Conservation (phyloP, 2,113 vertebrate species). For the Dromaius novaehollandiae region DNA sequence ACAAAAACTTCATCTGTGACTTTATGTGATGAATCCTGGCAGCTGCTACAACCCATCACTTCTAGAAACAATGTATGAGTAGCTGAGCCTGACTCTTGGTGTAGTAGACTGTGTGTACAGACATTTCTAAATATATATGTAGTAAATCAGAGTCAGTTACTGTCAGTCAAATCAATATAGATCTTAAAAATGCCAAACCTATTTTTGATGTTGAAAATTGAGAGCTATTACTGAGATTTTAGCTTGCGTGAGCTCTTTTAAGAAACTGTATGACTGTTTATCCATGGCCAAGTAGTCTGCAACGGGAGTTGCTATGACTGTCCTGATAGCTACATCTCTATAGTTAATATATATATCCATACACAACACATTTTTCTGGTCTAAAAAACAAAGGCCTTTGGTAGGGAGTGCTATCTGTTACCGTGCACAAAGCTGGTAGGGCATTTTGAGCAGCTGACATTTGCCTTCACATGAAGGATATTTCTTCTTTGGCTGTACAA, state of each 20-base stretch:
- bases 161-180: constrained; percentile 9
- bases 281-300: not conserved
- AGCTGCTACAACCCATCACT: not conserved
- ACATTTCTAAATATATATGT: constrained; percentile 40
- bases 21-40: not conserved
- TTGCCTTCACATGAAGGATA: not conserved
- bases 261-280: not conserved
- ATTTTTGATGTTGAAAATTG: constrained; percentile 12
- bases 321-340: not conserved
- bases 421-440: not conserved
- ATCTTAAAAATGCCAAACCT: constrained; percentile 3
- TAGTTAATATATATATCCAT: not conserved
- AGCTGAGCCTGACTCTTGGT: not conserved
- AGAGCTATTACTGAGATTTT: not conserved
- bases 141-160: constrained; percentile 7
- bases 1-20: not conserved
- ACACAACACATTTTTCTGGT: not conserved
- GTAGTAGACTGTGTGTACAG: not conserved
- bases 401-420: not conserved
- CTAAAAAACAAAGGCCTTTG: not conserved
- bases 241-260: not conserved
- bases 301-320: not conserved
- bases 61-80: constrained; percentile 17
- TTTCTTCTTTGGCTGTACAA: not conserved
- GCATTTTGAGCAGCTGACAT: not conserved